Percentiles rank a stretch among this genome's conserved stretches.
phyloP scores from a whole-genome alignment of 2,797 vertebrate species.

The Macropus fuliginosus region DNA sequence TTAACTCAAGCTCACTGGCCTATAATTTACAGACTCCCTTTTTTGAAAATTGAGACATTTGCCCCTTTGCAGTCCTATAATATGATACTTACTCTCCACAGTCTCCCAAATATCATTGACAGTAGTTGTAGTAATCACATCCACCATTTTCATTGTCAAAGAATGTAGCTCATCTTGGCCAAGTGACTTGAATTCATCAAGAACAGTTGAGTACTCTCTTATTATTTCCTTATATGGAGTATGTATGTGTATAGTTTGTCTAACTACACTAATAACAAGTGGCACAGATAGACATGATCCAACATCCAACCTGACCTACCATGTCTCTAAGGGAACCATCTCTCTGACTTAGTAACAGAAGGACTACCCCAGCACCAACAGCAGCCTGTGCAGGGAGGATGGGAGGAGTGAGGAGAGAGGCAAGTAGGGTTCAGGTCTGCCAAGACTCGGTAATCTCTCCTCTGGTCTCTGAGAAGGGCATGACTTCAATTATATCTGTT shows the following conservation, averaged over 20 bases:
- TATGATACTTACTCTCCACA: neutral
- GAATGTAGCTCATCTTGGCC: neutral
- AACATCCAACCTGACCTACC: neutral
- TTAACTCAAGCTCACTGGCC: neutral
- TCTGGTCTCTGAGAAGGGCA: neutral
- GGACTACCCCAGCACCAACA: neutral
- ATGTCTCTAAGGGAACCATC: neutral
- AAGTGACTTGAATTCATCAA: neutral
- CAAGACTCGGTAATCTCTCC: neutral
- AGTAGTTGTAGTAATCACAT: neutral
- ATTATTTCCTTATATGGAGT: neutral
- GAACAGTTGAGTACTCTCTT: neutral
- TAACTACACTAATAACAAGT: neutral
- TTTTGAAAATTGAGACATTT: neutral
- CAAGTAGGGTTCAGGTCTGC: too few relatives aligned
- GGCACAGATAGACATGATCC: neutral
- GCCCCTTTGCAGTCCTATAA: neutral
- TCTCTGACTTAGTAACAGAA: neutral
- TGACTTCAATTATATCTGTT: neutral
- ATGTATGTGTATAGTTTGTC: neutral
- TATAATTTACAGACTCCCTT: neutral
- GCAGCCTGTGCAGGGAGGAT: neutral
- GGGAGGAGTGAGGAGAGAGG: neutral
- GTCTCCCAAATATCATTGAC: neutral
- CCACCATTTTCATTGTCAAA: neutral